These are phyloP conservation scores for Drosophila takahashii DNA, from an alignment of 1,140 invertebrate species.

Conservation along the genomic window DNA sequence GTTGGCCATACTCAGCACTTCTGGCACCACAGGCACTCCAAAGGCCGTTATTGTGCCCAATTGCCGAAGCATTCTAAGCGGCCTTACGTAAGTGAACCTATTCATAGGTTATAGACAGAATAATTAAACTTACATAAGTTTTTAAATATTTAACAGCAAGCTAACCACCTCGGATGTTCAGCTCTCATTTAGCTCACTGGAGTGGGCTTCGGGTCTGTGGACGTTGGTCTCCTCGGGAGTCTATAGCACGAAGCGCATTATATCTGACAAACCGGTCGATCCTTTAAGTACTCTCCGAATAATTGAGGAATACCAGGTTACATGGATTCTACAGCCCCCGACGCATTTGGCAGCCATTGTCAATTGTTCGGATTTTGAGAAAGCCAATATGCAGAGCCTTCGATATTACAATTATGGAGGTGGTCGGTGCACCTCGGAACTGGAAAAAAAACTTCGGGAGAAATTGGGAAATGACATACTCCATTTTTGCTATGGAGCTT, in stretches of 20 bases:
- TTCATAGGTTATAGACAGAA: too few relatives aligned
- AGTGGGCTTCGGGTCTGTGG: conserved; percentile 22
- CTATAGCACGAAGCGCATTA: conserved; percentile 14
- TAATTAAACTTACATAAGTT: too few relatives aligned
- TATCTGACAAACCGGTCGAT: background rate
- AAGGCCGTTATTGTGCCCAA: conserved; percentile 91
- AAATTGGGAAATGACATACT: background rate
- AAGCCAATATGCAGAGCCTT: background rate
- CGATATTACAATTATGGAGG: conserved; percentile 5
- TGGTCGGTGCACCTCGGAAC: conserved; percentile 1
- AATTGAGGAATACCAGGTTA: background rate
- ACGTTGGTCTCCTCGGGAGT: background rate
- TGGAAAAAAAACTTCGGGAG: background rate
- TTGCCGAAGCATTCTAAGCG: background rate
- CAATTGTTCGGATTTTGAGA: background rate
- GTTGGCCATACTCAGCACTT: conserved; percentile 85
- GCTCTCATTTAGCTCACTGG: conserved; percentile 14
- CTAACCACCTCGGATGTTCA: conserved; percentile 16
- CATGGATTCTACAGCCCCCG: background rate
- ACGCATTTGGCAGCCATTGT: background rate
- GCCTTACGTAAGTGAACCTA: background rate
- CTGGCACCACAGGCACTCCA: conserved; percentile 90
- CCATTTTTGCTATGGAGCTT: conserved; percentile 9
- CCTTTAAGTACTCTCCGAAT: background rate
- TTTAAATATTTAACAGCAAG: background rate